Base-by-base conservation (phyloP, 2,113 vertebrate genomes). In the Nothoprocta pentlandii region DNA sequence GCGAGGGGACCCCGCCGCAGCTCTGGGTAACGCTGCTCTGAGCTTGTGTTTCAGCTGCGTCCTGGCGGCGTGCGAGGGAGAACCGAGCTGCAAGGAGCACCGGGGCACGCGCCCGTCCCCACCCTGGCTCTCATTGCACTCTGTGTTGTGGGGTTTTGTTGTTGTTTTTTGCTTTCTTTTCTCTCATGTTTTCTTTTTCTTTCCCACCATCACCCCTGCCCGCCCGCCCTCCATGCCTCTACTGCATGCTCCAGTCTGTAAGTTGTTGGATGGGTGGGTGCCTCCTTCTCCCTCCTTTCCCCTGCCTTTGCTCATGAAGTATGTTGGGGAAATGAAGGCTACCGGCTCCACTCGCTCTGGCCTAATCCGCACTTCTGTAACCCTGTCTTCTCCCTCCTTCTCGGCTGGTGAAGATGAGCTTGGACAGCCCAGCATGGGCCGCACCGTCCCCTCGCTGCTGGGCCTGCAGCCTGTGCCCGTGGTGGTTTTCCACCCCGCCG, bases 241-340 rank as follows among this genome's bases (percentile, higher is more conserved):
- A 97, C 98, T 97, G 98, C 98, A 97, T 98, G 97, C 87, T 22
- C 92, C 98, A 99, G 99, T 99, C 98, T 99, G 99, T 99, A 99
- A 99, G 99, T 98, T 96, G 89, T 95, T 84, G 82, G 71, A 42
- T 0, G 75, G 66, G 93, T 90, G 80, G 73, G 87, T 0, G 0
- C 73, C 81, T 82, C 67, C 21, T 15, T 46, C 20, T 47, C 73
- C 42, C 41, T 28, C 22, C 53, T 82, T 92, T 90, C 39, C 67
- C 44, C 81, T 91, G 84, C 80, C 80, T 58, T n/a, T 80, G 90
- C 83, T 4, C 3, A 74, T 79, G 54, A 66, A 1, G 0, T 81
- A 30, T 69, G 77, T 20, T 87, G 80, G 85, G 91, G 77, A 93
- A 59, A 78, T 73, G 75, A 49, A 83, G 17, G 75, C 66, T 14